Conservation (phyloP, 2,113 vertebrate genomes). For the Dendrocopos noguchii region DNA sequence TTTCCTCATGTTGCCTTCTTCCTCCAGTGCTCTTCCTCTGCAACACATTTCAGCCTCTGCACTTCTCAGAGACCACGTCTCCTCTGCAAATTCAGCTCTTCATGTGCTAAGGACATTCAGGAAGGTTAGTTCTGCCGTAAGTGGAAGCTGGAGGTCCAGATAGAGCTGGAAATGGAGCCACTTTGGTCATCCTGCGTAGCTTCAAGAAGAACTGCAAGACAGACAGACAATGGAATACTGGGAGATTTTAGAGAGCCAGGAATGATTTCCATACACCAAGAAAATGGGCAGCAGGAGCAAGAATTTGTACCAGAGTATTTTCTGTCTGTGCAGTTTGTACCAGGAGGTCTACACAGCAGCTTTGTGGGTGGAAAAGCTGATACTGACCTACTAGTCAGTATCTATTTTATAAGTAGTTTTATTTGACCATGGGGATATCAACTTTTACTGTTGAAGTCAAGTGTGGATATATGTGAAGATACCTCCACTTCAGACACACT, state of each 20-base stretch:
- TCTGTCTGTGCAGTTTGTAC: not conserved
- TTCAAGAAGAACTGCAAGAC: not conserved
- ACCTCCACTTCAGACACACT: not conserved
- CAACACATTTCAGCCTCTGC: not conserved
- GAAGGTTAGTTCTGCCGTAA: not conserved
- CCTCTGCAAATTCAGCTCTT: accelerated
- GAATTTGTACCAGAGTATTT: not conserved
- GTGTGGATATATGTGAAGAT: not conserved
- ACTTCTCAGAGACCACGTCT: not conserved
- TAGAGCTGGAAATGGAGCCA: not conserved
- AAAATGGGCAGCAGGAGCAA: not conserved
- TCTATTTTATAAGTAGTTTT: not conserved
- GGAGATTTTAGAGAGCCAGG: not conserved
- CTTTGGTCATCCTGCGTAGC: not conserved
- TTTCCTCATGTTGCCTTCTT: not conserved
- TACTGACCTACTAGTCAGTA: not conserved
- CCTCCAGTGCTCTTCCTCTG: not conserved
- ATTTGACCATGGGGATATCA: not conserved
- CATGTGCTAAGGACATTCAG: accelerated
- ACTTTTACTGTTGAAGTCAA: not conserved
- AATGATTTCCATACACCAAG: not conserved
- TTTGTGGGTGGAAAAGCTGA: not conserved
- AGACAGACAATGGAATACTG: not conserved
- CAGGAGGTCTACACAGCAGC: not conserved
- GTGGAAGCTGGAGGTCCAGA: not conserved